Evolutionary conservation across 2,797 vertebrate species (phyloP), one percentile per base, ranked within the genome.

Genomic region (Pterois miles): DNA sequence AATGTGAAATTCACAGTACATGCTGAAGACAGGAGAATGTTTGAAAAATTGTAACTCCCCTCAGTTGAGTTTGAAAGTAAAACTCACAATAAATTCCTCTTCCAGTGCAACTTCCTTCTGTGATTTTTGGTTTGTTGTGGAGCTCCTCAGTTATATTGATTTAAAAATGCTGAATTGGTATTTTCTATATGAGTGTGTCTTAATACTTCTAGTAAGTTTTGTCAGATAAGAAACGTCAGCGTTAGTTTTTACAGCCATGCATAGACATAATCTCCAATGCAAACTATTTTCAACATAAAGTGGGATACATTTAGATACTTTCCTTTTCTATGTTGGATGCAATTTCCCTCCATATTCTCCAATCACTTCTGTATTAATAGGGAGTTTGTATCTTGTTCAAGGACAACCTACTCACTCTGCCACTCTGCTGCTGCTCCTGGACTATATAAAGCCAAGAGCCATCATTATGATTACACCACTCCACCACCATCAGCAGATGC

Each of bases 21-120:
- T 90, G 92, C 91, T 93, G 93, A 91, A 91, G 90, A 90, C 92
- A 88, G 86, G 91, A 92, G 90, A 83, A 53, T 62, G 33, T 79
- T 54, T 86, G 67, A 85, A 84, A 67, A 74, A 70, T 52, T 88
- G 75, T 86, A 81, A 88, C 71, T 77, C 50, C 50, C 64, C 52
- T 62, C 53, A 56, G 74, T 76, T 79, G 87, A 88, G 84, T 87
- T 87, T 82, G 70, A 84, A 78, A 76, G 85, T 67, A 86, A 89
- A 90, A 82, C 84, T 78, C 83, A 86, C 62, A 93, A 94, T 93
- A 94, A 93, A 94, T 75, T 77, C 80, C 73, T 86, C 66, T 82
- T 86, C 81, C 70, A 82, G 77, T 87, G 83, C 77, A 85, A 67
- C 64, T 71, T 40, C 8, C 31, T 20, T 77, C 33, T 86, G 76